Percentiles rank a stretch among this genome's conserved stretches.
Evolutionary conservation across 2,888 invertebrate genomes (phyloP).

Genomic region (Acleris holmiana): DNA sequence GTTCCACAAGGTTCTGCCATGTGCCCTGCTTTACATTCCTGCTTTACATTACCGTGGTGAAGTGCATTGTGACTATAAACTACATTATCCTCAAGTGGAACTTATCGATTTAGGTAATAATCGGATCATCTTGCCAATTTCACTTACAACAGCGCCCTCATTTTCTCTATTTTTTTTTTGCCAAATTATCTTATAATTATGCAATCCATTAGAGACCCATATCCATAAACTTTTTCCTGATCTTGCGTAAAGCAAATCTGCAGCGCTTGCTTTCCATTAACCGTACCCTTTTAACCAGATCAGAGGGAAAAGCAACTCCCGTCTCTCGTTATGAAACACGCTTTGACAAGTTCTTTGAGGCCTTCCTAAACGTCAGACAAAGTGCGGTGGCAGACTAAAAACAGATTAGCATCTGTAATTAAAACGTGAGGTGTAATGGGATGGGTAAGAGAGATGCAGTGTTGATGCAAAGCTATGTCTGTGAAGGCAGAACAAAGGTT

Average conservation of each 20-base stretch:
- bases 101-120: too few species aligned
- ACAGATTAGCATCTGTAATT: conserved; percentile 72
- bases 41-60: too few species aligned
- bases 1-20: too few species aligned
- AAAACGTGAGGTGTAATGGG: conserved; percentile 44
- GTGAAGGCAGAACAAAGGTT: not conserved
- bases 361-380: conserved; percentile 52
- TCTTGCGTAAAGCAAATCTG: conserved; percentile 1
- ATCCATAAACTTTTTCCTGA: not conserved
- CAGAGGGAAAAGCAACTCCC: conserved; percentile 23
- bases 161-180: too few species aligned
- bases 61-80: too few species aligned
- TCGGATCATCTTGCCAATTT: too few species aligned
- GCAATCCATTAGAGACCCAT: not conserved
- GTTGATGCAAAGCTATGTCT: too few species aligned
- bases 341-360: conserved; percentile 50
- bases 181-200: not conserved
- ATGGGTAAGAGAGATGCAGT: not conserved
- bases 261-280: conserved; percentile 14
- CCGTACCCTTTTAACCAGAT: conserved; percentile 33
- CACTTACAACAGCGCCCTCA: too few species aligned
- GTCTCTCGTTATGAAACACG: conserved; percentile 15
- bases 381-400: conserved; percentile 56
- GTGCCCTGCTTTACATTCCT: too few species aligned
- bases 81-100: too few species aligned